Base-by-base conservation (phyloP, 1,140 invertebrate species). In the Drosophila neocordata region DNA sequence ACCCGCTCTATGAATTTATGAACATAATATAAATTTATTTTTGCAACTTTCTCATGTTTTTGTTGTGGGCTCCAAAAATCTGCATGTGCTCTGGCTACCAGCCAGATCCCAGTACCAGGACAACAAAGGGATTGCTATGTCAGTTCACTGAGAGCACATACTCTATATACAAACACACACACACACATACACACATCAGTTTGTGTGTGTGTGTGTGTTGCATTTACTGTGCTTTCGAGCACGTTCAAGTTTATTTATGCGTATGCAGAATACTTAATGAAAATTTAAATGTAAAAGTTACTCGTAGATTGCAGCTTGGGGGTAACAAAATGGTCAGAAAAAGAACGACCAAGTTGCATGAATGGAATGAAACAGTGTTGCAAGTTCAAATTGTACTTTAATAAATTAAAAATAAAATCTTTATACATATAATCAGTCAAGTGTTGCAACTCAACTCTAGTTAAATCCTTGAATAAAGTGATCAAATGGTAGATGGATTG, bases 11-110 rank as follows among this genome's bases (percentile, higher is more conserved):
- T 90, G 88, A 90, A 90, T 90, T 90, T 90, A 90, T 90, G 88
- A 90, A 90, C 88, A 90, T 90, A 90, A 90, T 90, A 90, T 90
- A 90, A 90, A 90, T 90, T 90, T 90, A 90, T 90, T 90, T 85
- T 90, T 90, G 88, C 87, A 74, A 74, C 82, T 82, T 85, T 85
- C 80, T 77, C 83, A 88, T 88, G 83, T 88, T 88, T 88, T 88
- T 87, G 83, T 87, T 88, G 69, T 67, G 73, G 69, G 73, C 64
- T 60, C 60, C 64, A 34, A 71, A 87, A 88, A 87, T 87, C 82
- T 87, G 75, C 84, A 87, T 88, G 74, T 68, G 67, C 66, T 59
- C 56, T 51, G 27, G 31, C 41, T 35, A 48, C 13, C 41, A 62
- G 38, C 41, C 59, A 51, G 22, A 63, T 31, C n/a, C 38, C 38